Evolutionary conservation across 2,888 invertebrate species (phyloP).

Genomic region (Lacanobia oleracea): DNA sequence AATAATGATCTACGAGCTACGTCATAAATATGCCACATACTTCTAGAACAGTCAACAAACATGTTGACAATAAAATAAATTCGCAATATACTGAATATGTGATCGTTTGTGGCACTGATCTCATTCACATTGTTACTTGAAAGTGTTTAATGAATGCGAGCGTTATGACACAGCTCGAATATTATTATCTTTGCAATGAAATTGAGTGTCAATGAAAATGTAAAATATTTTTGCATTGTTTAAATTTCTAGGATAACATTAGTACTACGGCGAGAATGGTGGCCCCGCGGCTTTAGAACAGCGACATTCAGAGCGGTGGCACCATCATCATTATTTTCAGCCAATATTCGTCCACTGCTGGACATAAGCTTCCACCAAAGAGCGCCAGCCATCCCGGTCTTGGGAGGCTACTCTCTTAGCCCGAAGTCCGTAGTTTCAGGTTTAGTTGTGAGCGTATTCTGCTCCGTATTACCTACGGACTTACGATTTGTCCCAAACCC

Average conservation of each 20-base stretch:
- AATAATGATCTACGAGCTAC: conserved; percentile 13
- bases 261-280: no score
- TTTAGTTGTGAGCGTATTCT: no score
- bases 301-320: no score
- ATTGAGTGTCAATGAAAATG: not conserved
- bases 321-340: no score
- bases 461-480: no score
- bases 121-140: conserved; percentile 39
- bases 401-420: no score
- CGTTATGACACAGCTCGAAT: conserved; percentile 24
- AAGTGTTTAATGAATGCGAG: conserved; percentile 17
- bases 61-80: conserved; percentile 11
- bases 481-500: no score
- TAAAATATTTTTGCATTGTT: conserved; percentile 1
- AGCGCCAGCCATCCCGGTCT: no score
- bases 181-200: conserved; percentile 12
- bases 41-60: conserved; percentile 14
- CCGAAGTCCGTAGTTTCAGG: no score
- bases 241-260: not conserved
- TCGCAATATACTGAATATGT: conserved; percentile 6
- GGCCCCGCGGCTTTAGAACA: no score
- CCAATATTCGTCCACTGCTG: no score
- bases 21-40: conserved; percentile 4
- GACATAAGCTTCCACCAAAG: no score
- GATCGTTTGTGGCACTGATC: conserved; percentile 29